Conservation (phyloP, 2,113 vertebrate genomes). For the Ploceus nigricollis region DNA sequence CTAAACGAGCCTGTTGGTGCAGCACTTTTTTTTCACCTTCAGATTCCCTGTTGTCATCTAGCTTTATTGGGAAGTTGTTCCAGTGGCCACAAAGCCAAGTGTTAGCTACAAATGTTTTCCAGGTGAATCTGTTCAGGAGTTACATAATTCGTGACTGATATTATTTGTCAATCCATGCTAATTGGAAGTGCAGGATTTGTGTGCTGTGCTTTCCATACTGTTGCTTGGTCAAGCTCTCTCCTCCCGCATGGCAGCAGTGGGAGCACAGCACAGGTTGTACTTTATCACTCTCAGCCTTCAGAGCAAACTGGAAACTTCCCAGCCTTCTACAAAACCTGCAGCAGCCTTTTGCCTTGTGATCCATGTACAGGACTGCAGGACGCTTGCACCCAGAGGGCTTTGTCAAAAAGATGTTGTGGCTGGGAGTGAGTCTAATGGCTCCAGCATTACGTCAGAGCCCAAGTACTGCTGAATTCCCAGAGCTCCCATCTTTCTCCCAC, state of each 20-base stretch:
- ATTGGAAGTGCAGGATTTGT: not conserved
- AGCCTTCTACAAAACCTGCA: not conserved
- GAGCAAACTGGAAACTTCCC: not conserved
- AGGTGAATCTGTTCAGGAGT: not conserved
- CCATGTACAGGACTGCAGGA: too few relatives aligned
- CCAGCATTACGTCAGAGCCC: not conserved
- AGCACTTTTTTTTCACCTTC: not conserved
- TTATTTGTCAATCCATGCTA: accelerated
- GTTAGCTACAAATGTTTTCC: not conserved
- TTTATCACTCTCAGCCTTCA: not conserved
- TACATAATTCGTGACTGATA: not conserved
- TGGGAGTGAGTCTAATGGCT: not conserved
- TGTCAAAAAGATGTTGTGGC: not conserved
- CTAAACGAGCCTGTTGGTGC: not conserved
- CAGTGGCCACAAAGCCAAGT: not conserved
- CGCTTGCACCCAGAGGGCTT: not conserved
- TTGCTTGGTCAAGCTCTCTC: not conserved
- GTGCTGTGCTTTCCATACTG: not conserved
- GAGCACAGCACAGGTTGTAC: not conserved
- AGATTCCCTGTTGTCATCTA: not conserved
- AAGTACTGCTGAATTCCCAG: not conserved
- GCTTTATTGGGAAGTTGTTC: not conserved
- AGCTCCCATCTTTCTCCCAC: not conserved
- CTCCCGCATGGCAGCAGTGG: not conserved
- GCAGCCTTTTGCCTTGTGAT: not conserved